Percentiles rank a stretch among this genome's conserved stretches.
phyloP scores from a whole-genome alignment of 2,888 invertebrate genomes.

The Sphecodes monilicornis region DNA sequence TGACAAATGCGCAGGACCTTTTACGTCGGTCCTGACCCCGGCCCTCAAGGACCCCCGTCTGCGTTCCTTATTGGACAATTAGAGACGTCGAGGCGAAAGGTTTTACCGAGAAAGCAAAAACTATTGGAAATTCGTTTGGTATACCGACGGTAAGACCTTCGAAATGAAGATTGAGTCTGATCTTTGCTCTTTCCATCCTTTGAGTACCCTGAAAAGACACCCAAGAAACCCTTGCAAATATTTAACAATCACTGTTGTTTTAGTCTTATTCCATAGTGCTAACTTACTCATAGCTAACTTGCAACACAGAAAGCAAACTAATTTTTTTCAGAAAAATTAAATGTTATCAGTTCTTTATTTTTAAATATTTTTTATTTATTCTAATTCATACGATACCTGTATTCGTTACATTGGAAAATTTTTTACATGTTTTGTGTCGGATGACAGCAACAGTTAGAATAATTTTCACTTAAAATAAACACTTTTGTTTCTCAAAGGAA shows the following conservation, averaged over 20 bases:
- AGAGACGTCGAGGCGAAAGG: conserved; percentile 6
- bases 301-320: no score
- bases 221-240: neutral
- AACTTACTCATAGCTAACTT: no score
- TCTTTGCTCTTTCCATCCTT: neutral
- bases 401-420: no score
- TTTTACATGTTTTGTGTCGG: no score
- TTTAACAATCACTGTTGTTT: neutral
- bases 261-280: neutral
- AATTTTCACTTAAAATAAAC: no score
- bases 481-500: neutral
- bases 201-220: neutral
- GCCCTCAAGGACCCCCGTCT: neutral
- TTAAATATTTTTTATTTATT: no score
- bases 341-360: no score
- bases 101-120: neutral
- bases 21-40: conserved; percentile 15
- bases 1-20: conserved; percentile 46
- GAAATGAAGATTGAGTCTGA: neutral
- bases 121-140: neutral
- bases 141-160: conserved; percentile 9
- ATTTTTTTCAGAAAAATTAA: no score
- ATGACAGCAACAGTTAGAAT: no score
- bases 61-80: conserved; percentile 50
- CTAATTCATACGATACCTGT: no score